phyloP scores from a whole-genome alignment of 1,140 invertebrate species.

The Macrocentrus cingulum region DNA sequence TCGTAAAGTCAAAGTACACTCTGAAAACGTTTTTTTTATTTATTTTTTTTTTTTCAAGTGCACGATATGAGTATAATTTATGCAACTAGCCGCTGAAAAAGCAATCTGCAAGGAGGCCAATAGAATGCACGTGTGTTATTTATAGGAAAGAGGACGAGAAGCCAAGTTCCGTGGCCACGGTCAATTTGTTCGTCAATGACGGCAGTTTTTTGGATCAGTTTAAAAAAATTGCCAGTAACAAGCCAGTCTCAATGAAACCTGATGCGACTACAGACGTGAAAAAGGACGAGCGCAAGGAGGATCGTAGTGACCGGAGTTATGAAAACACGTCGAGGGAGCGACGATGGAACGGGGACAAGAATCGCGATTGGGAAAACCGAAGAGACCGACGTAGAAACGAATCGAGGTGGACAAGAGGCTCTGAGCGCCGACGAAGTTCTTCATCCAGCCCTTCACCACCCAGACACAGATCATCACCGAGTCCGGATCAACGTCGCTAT shows the following conservation, averaged over 20 bases:
- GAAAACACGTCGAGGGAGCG: constrained; percentile 44
- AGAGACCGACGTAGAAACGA: constrained; percentile 48
- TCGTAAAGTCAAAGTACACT: too few relatives aligned
- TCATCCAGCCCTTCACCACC: constrained; percentile 52
- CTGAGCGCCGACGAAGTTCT: constrained; percentile 43
- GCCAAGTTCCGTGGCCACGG: constrained; percentile 31
- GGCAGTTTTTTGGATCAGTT: constrained; percentile 80
- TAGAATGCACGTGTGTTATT: constrained; percentile 38
- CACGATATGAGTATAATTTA: too few relatives aligned
- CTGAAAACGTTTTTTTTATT: too few relatives aligned
- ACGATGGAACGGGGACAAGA: constrained; percentile 46
- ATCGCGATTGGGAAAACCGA: constrained; percentile 45
- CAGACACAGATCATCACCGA: constrained; percentile 38
- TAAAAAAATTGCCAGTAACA: constrained; percentile 65
- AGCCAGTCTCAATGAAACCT: constrained; percentile 28
- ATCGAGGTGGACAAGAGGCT: constrained; percentile 44
- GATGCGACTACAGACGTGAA: constrained; percentile 34
- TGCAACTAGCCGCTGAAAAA: too few relatives aligned
- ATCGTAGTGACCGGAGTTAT: constrained; percentile 38
- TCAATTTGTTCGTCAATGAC: constrained; percentile 78
- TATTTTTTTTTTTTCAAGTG: too few relatives aligned
- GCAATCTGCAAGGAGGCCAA: constrained; percentile 27
- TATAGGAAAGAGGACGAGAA: constrained; percentile 54
- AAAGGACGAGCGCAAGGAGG: constrained; percentile 48
- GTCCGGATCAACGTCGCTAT: constrained; percentile 42